Base-by-base conservation (phyloP, 2,113 vertebrate genomes). In the Vombatus ursinus region DNA sequence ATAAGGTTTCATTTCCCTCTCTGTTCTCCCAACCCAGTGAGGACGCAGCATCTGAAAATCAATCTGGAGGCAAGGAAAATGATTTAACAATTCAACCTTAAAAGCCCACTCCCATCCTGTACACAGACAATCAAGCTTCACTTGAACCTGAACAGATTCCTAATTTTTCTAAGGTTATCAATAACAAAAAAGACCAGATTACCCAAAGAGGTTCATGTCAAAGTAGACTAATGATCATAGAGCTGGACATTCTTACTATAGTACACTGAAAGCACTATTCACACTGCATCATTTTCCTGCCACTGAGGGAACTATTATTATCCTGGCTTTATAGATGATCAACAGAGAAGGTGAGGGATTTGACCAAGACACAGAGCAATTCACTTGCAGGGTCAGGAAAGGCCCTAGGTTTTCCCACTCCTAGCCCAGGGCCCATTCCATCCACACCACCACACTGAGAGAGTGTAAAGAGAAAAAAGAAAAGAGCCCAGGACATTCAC, bases 151-250 rank as follows among this genome's bases (percentile, higher is more conserved):
- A 53, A 22, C 50, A 28, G 48, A 22, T 44, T 24, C 7, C 49
- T 91, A 89, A 31, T 23, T 92, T 68, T 89, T 92, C 47, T 94
- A 57, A 89, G 51, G 90, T 92, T 93, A 61, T 51, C 48, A 84
- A 92, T 44, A 94, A 92, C 91, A 50, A 94, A 91, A 95, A 0
- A 12, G 50, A 92, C 57, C 5, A 90, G 51, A 31, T 47, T 52
- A 57, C 93, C 8, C 52, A 31, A 11, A n/a, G n/a, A 61, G 61
- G 0, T 0, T 44, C n/a, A n/a, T 25, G 3, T 54, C 44, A 47
- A 91, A 24, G 68, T 52, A 53, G 68, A 31, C 12, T 54, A 28
- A 47, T 23, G 44, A 47, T 16, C 8, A 4, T 25, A 51, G 24
- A 44, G 5, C 28, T 37, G 44, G 61, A 50, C n/a, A 0, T 2